A percentile compares a stretch with the other conserved stretches of the same genome.
Evolutionary conservation across 1,140 invertebrate species (phyloP).

Genomic region (Macrosteles quadrilineatus): DNA sequence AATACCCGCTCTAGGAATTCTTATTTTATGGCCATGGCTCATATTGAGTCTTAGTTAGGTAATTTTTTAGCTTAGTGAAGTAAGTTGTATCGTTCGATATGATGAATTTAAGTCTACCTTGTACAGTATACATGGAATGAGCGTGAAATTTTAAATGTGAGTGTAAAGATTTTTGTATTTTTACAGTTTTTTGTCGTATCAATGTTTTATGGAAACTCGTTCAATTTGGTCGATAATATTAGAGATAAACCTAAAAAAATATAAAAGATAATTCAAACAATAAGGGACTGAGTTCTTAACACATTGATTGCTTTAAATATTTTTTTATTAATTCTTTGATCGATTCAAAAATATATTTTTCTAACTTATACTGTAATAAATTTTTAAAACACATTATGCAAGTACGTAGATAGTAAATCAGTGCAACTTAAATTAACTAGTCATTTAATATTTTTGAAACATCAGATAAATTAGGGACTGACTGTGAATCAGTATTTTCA

Average conservation of each 20-base stretch:
- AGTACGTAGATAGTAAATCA: too few species aligned
- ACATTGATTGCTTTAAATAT: too few species aligned
- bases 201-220: not conserved
- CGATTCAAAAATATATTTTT: too few species aligned
- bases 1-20: slow-evolving; percentile 22
- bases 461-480: not conserved
- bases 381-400: too few species aligned
- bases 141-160: not conserved
- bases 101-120: not conserved
- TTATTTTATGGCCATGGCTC: not conserved
- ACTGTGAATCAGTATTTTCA: slow-evolving; percentile 13
- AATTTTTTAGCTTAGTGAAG: slow-evolving; percentile 23
- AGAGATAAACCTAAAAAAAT: too few species aligned
- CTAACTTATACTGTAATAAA: too few species aligned
- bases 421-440: slow-evolving; percentile 21
- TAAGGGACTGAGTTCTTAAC: too few species aligned
- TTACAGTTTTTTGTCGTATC: slow-evolving; percentile 12
- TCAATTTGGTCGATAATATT: slow-evolving; percentile 9
- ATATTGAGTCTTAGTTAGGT: slow-evolving; percentile 22
- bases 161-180: slow-evolving; percentile 25
- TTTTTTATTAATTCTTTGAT: too few species aligned
- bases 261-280: too few species aligned
- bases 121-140: not conserved
- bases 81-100: slow-evolving; percentile 16
- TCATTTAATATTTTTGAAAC: slow-evolving; percentile 1